A percentile compares a stretch with the other conserved stretches of the same genome.
Conservation (phyloP, 2,113 vertebrate genomes). For the Zosterops pallidus region DNA sequence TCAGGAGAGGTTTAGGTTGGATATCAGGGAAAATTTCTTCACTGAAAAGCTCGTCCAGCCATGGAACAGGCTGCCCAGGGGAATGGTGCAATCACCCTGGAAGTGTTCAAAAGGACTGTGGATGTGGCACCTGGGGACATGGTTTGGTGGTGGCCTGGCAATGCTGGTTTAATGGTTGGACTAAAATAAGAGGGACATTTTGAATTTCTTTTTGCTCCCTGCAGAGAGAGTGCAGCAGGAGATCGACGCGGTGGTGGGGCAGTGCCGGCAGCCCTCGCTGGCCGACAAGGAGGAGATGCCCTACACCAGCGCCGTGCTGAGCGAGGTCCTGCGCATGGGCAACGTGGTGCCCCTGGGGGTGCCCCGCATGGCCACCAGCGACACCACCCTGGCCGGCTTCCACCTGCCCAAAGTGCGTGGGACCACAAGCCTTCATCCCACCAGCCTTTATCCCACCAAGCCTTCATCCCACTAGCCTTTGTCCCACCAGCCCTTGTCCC, state of each 20-base stretch:
- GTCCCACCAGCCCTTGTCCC: no score
- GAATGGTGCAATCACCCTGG: not conserved
- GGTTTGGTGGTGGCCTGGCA: not conserved
- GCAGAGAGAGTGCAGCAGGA: constrained; percentile 77
- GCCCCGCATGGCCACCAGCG: constrained; percentile 69
- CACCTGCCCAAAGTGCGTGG: constrained; percentile 78
- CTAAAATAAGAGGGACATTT: not conserved
- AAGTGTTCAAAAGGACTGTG: not conserved
- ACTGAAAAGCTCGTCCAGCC: not conserved
- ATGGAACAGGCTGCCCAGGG: not conserved
- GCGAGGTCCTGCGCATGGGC: constrained; percentile 83
- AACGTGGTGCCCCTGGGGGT: constrained; percentile 82
- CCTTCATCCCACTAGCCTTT: not conserved
- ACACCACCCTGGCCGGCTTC: constrained; percentile 77
- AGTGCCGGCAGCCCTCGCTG: constrained; percentile 69
- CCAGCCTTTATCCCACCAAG: no score
- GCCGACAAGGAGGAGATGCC: constrained; percentile 76
- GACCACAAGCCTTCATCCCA: not conserved
- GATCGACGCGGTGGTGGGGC: constrained; percentile 75
- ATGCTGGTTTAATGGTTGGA: not conserved
- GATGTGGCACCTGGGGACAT: not conserved
- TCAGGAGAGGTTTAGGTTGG: not conserved
- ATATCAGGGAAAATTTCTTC: not conserved
- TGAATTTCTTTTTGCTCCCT: not conserved
- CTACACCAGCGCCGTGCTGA: constrained; percentile 83